phyloP scores from a whole-genome alignment of 1,140 invertebrate genomes.

The Coptotermes formosanus region DNA sequence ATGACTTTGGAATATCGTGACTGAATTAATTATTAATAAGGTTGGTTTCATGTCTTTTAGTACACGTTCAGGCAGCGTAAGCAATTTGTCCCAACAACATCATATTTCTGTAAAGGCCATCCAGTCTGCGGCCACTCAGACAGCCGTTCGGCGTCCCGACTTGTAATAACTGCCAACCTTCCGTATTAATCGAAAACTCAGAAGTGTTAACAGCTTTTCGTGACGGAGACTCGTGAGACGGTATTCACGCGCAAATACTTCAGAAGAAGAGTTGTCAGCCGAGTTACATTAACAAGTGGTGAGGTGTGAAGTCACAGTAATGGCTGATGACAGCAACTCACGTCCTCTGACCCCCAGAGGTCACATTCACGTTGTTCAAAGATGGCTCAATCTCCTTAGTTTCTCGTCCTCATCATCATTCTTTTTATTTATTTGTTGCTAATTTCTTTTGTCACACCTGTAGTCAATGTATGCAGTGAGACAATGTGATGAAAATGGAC shows the following conservation, averaged over 20 bases:
- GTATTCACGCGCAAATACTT: background rate
- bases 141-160: too few species aligned
- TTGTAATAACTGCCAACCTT: too few species aligned
- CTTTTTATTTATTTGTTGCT: background rate
- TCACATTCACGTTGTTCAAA: slow-evolving; percentile 1
- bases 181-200: too few species aligned
- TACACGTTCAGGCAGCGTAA: too few species aligned
- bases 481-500: too few species aligned
- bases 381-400: background rate
- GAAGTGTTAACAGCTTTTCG: too few species aligned
- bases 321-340: slow-evolving; percentile 1
- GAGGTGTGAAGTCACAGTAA: background rate
- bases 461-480: background rate
- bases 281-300: background rate
- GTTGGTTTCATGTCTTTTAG: too few species aligned
- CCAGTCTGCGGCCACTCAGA: too few species aligned
- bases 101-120: too few species aligned
- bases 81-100: too few species aligned
- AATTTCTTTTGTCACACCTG: background rate
- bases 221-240: background rate
- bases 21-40: too few species aligned
- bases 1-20: too few species aligned
- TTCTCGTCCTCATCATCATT: background rate
- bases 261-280: background rate
- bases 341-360: background rate